phyloP scores from a whole-genome alignment of 2,797 vertebrate species.

The Erpetoichthys calabaricus region DNA sequence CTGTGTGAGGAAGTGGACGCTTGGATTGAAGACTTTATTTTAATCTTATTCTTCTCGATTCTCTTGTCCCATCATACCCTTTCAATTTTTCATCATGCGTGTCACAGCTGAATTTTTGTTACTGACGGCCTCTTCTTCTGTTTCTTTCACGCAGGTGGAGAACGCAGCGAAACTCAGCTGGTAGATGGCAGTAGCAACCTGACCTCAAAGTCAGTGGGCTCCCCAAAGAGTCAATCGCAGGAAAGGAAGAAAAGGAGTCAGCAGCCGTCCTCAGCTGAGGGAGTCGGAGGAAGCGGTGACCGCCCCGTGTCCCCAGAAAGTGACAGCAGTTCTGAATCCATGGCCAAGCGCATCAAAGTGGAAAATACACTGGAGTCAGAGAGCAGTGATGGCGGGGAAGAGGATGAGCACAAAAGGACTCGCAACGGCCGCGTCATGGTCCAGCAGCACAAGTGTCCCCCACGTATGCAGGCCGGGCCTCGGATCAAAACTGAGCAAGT shows the following conservation, averaged over 20 bases:
- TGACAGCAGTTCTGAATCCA: conserved; percentile 18
- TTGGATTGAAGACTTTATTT: no score
- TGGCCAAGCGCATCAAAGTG: conserved; percentile 28
- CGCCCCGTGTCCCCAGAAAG: conserved; percentile 46
- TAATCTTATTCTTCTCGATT: no score
- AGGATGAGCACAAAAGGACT: conserved; percentile 36
- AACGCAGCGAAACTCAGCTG: no score
- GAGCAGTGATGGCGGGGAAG: conserved; percentile 18
- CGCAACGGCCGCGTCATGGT: conserved; percentile 59
- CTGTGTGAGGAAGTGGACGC: no score
- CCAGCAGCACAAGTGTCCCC: conserved; percentile 55
- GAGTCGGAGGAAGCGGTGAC: conserved; percentile 35
- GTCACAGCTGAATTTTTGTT: no score
- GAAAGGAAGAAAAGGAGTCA: conserved; percentile 51
- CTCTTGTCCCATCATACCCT: no score
- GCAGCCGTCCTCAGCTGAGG: conserved; percentile 38
- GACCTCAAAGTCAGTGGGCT: conserved; percentile 13
- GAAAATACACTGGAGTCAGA: conserved; percentile 19
- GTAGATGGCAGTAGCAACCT: no score
- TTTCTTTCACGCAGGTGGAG: no score
- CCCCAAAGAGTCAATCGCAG: conserved; percentile 31
- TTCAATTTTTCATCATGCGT: no score
- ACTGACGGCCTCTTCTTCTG: no score
- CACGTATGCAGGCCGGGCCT: conserved; percentile 22
- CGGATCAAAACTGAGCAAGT: conserved; percentile 58